Percentiles rank a stretch among this genome's conserved stretches.
These are phyloP conservation scores for Lemur catta DNA, from an alignment of 2,797 vertebrate species.

Conservation along the genomic window DNA sequence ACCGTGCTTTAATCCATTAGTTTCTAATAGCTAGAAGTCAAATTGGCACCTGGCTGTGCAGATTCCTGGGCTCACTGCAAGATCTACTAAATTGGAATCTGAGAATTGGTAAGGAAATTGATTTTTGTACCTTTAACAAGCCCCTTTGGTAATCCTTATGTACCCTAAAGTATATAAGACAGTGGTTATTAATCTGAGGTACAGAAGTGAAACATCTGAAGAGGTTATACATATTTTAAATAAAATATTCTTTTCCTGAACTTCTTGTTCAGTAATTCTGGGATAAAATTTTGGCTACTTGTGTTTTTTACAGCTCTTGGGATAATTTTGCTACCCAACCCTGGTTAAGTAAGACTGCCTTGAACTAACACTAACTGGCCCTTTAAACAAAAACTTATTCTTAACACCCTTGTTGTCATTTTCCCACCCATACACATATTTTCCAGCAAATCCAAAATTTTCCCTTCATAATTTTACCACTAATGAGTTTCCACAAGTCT, in stretches of 20 bases:
- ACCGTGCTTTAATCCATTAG: background rate
- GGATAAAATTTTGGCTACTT: background rate
- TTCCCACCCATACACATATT: background rate
- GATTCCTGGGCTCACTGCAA: background rate
- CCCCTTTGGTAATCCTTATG: background rate
- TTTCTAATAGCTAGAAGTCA: background rate
- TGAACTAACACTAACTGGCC: background rate
- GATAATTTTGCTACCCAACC: background rate
- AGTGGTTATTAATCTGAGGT: background rate
- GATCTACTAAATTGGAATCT: background rate
- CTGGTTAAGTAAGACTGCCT: background rate
- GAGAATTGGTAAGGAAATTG: background rate
- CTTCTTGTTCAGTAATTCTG: background rate
- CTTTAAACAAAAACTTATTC: background rate
- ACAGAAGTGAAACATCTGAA: background rate
- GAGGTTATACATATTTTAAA: background rate
- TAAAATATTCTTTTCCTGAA: background rate
- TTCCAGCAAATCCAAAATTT: conserved; percentile 3
- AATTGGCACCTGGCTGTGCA: background rate
- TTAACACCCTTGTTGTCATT: background rate
- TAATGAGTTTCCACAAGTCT: background rate
- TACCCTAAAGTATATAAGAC: background rate
- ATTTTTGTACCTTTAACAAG: background rate
- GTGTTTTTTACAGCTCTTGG: background rate
- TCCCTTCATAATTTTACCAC: conserved; percentile 21